These are phyloP conservation scores for Hiodon alosoides DNA, from an alignment of 2,113 vertebrate species.

Conservation along the genomic window DNA sequence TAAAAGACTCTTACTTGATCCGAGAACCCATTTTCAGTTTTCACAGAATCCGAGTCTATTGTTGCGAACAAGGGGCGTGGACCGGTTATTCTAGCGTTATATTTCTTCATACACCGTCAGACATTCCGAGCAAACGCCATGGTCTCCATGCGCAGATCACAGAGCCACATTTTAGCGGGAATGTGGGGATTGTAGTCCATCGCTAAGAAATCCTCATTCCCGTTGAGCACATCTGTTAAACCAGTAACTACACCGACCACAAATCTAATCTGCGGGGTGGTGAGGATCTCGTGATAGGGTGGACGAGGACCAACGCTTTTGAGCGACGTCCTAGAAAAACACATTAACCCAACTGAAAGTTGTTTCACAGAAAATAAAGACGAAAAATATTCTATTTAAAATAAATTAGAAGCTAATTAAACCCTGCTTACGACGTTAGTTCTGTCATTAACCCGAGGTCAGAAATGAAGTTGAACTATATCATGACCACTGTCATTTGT, in stretches of 20 bases:
- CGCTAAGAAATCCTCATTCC: accelerated
- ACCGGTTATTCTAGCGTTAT: conserved; percentile 36
- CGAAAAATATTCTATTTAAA: background rate
- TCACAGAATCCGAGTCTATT: conserved; percentile 24
- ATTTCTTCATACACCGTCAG: conserved; percentile 49
- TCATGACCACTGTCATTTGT: no score
- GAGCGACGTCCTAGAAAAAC: background rate
- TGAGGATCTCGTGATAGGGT: conserved; percentile 27
- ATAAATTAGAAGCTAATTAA: no score
- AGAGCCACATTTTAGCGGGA: conserved; percentile 10
- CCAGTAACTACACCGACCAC: conserved; percentile 51
- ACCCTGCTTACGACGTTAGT: no score
- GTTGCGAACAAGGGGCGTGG: conserved; percentile 29
- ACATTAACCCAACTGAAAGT: background rate
- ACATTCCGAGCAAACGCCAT: conserved; percentile 47
- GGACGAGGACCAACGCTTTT: background rate
- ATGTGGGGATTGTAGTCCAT: conserved; percentile 51
- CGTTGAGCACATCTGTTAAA: accelerated
- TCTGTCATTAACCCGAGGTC: no score
- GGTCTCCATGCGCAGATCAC: conserved; percentile 45
- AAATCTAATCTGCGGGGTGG: background rate
- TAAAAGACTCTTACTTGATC: conserved; percentile 56
- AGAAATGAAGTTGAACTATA: no score
- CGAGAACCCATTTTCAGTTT: conserved; percentile 59
- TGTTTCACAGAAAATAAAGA: background rate